Evolutionary conservation across 1,140 invertebrate species (phyloP), one percentile per base, ranked within the genome.

Genomic region (Nasonia longicornis): DNA sequence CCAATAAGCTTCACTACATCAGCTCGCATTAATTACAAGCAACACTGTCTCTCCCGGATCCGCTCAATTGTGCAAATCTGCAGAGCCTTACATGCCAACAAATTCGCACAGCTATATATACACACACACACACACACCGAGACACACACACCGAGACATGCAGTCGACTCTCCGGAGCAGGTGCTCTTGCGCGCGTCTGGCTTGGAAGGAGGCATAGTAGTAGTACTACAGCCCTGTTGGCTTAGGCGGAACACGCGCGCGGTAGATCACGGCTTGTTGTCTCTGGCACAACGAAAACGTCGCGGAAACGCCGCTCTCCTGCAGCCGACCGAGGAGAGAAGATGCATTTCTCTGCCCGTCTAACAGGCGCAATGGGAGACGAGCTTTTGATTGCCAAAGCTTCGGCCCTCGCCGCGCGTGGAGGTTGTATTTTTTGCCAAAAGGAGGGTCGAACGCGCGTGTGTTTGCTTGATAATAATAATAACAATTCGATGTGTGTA

Each of bases 231-330:
- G 31, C n/a, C 31, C 63, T 80, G 79, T 80, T 74, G 63, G 58
- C 58, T 67, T 58, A 75, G 64, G 7, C 12, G 11, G 71, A 52
- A 75, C 63, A 75, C 38, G 38, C 35, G 31, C 70, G 63, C 79
- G 16, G 72, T 80, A 80, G 63, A 80, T 80, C 79, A 80, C 72
- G 58, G 58, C 35, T 26, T 45, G 38, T 63, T 79, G 69, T 73
- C 52, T 7, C 42, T 31, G 2, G 64, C 22, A 45, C 38, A 58
- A 38, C 63, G 38, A 80, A 80, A 73, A 80, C 66, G 71, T 80
- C 78, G 52, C 48, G 38, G 71, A 73, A 73, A 74, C 20, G 22
- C 38, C 4, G 31, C 31, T 26, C 26, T 26, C 26, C 26, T 42
- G 38, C 64, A 31, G 20, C 52, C 71, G 38, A n/a, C 35, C 26